phyloP scores from a whole-genome alignment of 1,140 invertebrate genomes.

The Brachionus angularis region DNA sequence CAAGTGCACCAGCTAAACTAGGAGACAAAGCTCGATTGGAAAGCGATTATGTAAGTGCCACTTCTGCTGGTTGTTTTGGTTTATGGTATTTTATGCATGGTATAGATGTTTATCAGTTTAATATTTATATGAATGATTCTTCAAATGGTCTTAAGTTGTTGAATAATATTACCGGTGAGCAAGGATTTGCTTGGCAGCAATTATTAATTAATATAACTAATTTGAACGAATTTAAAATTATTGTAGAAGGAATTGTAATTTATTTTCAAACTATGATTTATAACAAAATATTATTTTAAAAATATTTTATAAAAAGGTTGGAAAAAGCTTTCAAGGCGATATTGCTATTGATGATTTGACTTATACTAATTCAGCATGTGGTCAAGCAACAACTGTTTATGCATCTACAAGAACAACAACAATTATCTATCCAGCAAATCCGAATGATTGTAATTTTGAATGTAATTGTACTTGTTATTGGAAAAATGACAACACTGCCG shows the following conservation, averaged over 20 bases:
- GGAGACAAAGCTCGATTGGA: conserved; percentile 70
- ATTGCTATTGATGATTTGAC: conserved; percentile 50
- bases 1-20: conserved; percentile 62
- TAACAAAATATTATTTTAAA: too few relatives aligned
- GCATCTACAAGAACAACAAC: conserved; percentile 36
- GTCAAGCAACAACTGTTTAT: not conserved
- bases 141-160: conserved; percentile 36
- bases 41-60: conserved; percentile 51
- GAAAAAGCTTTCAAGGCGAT: conserved; percentile 47
- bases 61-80: conserved; percentile 26
- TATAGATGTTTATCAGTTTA: conserved; percentile 16
- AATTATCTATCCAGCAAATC: conserved; percentile 2
- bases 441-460: conserved; percentile 47
- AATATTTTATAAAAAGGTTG: too few relatives aligned
- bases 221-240: conserved; percentile 41
- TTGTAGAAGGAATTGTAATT: conserved; percentile 26
- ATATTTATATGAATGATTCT: conserved; percentile 28
- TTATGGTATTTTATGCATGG: conserved; percentile 43
- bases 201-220: conserved; percentile 48
- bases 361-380: conserved; percentile 17
- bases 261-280: too few relatives aligned
- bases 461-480: conserved; percentile 47
- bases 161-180: conserved; percentile 47
- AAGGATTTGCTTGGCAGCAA: conserved; percentile 51
- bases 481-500: conserved; percentile 47